Conservation (phyloP, 1,140 invertebrate genomes). For the Drosophila quadrilineata region DNA sequence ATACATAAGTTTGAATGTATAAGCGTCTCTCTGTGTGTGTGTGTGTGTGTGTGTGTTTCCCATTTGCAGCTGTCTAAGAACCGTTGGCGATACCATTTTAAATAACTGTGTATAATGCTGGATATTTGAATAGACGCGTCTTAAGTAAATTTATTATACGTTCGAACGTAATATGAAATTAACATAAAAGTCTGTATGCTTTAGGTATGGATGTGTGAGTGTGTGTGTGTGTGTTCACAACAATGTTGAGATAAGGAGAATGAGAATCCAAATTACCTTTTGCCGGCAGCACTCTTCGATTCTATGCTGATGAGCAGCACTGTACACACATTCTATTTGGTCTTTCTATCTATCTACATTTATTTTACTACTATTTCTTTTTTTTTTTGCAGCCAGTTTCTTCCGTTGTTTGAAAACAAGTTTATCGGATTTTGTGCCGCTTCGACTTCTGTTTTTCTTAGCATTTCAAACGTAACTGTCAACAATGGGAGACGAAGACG, state of each 20-base stretch:
- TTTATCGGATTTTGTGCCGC: slow-evolving; percentile 47
- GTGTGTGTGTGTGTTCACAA: no score
- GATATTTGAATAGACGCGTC: background rate
- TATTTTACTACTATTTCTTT: no score
- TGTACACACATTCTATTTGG: slow-evolving; percentile 1
- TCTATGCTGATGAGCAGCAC: no score
- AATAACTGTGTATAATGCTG: slow-evolving; percentile 32
- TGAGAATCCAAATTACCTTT: no score
- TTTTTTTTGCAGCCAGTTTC: slow-evolving; percentile 39
- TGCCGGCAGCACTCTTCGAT: no score
- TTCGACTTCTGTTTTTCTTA: slow-evolving; percentile 52
- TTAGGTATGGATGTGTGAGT: no score
- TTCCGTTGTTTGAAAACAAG: slow-evolving; percentile 59
- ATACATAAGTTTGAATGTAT: background rate
- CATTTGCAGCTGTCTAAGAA: slow-evolving; percentile 35
- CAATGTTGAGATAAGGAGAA: no score
- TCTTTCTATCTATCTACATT: slow-evolving; percentile 15
- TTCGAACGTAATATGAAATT: no score
- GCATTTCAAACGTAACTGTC: slow-evolving; percentile 53
- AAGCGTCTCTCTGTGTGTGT: background rate
- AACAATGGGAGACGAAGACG: slow-evolving; percentile 40
- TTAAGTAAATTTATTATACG: background rate
- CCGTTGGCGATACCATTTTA: slow-evolving; percentile 32
- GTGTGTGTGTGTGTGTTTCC: slow-evolving; percentile 11
- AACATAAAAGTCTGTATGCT: no score